These are phyloP conservation scores for Epizoanthus illoricatus DNA, from an alignment of 92 coral and sea anemone species.

Conservation along the genomic window DNA sequence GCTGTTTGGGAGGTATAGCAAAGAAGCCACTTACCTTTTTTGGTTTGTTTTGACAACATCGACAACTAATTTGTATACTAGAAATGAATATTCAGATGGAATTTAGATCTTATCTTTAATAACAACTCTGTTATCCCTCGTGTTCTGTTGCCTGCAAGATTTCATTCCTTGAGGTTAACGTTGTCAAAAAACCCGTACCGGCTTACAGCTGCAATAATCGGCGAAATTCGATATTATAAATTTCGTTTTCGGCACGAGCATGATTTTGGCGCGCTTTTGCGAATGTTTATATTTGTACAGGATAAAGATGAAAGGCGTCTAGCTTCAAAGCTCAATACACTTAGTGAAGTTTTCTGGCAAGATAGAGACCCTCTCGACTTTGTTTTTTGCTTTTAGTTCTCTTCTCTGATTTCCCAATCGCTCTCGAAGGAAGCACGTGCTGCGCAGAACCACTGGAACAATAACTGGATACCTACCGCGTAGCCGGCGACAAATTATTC, in stretches of 20 bases:
- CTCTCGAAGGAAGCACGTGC: constrained; percentile 12
- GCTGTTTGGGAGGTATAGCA: constrained; percentile 1
- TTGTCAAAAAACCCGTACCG: neutral
- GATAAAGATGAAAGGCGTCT: neutral
- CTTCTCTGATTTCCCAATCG: neutral
- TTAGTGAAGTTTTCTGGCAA: neutral
- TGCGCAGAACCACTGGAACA: neutral
- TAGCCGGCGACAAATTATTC: neutral
- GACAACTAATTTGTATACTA: neutral
- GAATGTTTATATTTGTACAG: neutral
- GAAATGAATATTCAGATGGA: neutral
- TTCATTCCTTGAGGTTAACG: neutral
- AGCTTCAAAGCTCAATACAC: neutral
- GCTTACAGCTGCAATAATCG: neutral
- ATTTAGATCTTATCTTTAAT: neutral
- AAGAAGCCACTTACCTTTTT: neutral
- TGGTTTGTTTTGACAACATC: neutral
- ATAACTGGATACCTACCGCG: neutral
- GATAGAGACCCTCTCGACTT: no score
- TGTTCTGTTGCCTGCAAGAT: neutral
- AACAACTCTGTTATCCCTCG: neutral
- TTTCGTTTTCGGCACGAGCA: neutral
- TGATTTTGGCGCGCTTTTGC: constrained; percentile 16
- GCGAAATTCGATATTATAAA: neutral
- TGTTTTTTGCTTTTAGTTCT: neutral